Evolutionary conservation across 2,888 invertebrate genomes (phyloP), one percentile per base, ranked within the genome.

Genomic region (Acanthosepion lycidas): DNA sequence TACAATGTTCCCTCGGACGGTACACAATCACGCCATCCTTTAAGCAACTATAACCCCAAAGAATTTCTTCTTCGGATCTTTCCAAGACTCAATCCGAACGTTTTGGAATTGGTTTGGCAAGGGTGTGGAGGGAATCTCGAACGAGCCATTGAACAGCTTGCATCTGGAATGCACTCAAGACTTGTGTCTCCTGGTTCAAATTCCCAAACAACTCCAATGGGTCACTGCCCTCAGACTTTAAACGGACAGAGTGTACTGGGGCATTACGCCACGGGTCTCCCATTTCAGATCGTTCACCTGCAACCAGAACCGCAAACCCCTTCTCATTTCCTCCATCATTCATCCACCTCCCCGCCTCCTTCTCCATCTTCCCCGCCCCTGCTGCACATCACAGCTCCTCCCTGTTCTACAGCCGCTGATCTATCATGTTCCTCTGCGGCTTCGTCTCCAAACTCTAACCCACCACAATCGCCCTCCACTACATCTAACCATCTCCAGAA

Each of bases 21-120:
- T 23, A 33, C 78, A 8, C 42, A 48, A 48, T n/a, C 28, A 33
- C 93, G 55, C 48, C 93, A 95, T 28, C 91, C 95, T 91, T 92
- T 95, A 91, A 95, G 95, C 91, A 95, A 95, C 51, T 92, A 95
- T 95, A 95, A 95, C 26, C 96, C 96, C 3, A 94, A 96, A 59
- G 96, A 96, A 48, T 96, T 96, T 95, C 95, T 96, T 8, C 96
- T 96, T 51, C 95, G 96, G 94, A 96, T 96, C 28, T 97, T 97
- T 94, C 97, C 97, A 15, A 91, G 95, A 15, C 95, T 96, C 78
- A 97, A 96, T 94, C 96, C 96, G 15, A 96, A 96, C 94, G 95
- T 96, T 12, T 95, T 97, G 91, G 97, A 97, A 94, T 95, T 97
- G 28, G 96, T 96, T 28, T 97, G 96, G 96, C 97, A 97, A 94